Evolutionary conservation across 2,888 invertebrate genomes (phyloP).

Genomic region (Drosophila emarginata): DNA sequence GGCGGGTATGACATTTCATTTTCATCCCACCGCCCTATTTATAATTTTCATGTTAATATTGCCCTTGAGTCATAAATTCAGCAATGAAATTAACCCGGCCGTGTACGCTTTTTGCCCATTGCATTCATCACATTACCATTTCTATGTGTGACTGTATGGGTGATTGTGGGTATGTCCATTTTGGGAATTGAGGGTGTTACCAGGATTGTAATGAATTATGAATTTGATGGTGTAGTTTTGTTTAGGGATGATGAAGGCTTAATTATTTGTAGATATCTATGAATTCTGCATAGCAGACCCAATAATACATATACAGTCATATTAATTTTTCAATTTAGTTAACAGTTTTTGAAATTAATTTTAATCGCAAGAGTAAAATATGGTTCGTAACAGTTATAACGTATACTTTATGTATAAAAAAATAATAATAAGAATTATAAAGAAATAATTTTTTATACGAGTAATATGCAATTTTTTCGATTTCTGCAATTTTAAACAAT

Average conservation of each 20-base stretch:
- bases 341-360: no score
- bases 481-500: no score
- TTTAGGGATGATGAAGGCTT: constrained; percentile 40
- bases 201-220: constrained; percentile 33
- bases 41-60: constrained; percentile 79
- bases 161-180: constrained; percentile 2
- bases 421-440: no score
- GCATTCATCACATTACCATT: constrained; percentile 42
- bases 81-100: constrained; percentile 69
- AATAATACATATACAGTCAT: neutral
- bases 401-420: no score
- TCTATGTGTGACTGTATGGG: constrained; percentile 51
- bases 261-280: constrained; percentile 38
- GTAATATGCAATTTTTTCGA: no score
- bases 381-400: no score
- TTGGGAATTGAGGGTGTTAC: constrained; percentile 30
- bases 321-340: neutral
- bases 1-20: constrained; percentile 55
- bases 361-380: no score
- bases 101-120: constrained; percentile 37
- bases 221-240: constrained; percentile 33
- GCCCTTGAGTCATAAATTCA: constrained; percentile 72
- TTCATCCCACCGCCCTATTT: constrained; percentile 47
- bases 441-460: no score
- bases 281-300: constrained; percentile 11